A percentile compares a stretch with the other conserved stretches of the same genome.
Conservation (phyloP, 2,888 invertebrate species). For the Aporophyla nigra region DNA sequence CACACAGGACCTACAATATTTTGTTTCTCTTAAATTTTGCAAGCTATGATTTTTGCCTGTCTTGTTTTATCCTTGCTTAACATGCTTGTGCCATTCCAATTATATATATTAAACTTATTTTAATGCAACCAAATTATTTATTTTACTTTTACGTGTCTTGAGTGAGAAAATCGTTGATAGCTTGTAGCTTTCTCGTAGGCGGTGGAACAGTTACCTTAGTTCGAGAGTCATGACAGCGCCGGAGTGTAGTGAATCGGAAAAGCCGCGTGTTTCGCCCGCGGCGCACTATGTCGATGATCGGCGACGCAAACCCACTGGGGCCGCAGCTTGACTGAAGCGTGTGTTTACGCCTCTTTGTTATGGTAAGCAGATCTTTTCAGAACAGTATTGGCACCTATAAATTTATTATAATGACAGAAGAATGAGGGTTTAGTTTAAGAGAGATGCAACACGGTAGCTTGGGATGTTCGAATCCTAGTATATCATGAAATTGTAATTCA, state of each 20-base stretch:
- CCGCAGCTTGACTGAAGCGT: constrained; percentile 6
- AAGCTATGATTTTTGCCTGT: too few species aligned
- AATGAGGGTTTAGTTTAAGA: background rate
- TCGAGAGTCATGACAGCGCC: constrained; percentile 26
- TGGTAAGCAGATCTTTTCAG: constrained; percentile 10
- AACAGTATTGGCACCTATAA: background rate
- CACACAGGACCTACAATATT: background rate
- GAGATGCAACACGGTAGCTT: too few species aligned
- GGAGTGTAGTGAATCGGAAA: constrained; percentile 30
- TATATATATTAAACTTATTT: too few species aligned
- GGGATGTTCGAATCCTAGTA: too few species aligned
- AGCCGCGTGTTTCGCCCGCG: constrained; percentile 48
- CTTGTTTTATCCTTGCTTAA: too few species aligned
- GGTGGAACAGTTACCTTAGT: background rate
- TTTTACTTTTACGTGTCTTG: background rate
- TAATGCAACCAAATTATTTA: too few species aligned
- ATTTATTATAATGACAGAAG: constrained; percentile 1
- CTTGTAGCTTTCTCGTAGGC: background rate
- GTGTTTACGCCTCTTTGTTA: constrained; percentile 44
- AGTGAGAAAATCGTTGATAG: background rate
- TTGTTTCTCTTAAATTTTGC: background rate
- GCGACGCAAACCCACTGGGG: constrained; percentile 21
- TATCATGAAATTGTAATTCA: too few species aligned
- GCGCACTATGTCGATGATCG: constrained; percentile 27
- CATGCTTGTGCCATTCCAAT: too few species aligned